Conservation (phyloP, 92 coral and sea anemone species). For the Scolanthus callimorphus region DNA sequence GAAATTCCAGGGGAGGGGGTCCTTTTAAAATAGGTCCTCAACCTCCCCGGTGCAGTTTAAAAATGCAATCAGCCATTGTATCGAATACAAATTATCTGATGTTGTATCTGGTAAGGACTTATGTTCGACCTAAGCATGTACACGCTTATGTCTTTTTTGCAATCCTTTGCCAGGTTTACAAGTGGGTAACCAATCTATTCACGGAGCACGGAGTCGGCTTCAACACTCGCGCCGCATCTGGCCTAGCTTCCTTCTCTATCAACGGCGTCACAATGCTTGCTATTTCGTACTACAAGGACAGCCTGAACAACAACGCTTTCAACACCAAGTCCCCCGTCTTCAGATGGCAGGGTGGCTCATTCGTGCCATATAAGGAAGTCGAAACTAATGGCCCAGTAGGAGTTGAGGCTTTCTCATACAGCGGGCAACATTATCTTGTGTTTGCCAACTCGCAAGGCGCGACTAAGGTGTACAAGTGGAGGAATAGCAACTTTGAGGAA, state of each 20-base stretch:
- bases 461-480: conserved; percentile 60
- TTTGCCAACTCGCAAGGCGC: conserved; percentile 70
- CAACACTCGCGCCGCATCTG: conserved; percentile 87
- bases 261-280: conserved; percentile 59
- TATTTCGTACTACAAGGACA: conserved; percentile 70
- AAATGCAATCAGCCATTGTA: no score
- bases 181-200: conserved; percentile 52
- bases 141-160: no score
- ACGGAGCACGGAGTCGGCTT: conserved; percentile 33
- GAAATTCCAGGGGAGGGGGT: no score
- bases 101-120: no score
- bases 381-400: conserved; percentile 81
- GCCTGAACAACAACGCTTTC: conserved; percentile 43
- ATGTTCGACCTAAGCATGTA: no score
- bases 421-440: conserved; percentile 68
- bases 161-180: conserved; percentile 60
- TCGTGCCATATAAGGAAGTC: conserved; percentile 55
- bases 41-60: no score
- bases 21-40: no score
- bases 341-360: conserved; percentile 59
- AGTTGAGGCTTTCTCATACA: conserved; percentile 71
- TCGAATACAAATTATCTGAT: no score
- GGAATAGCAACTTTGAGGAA: conserved; percentile 19
- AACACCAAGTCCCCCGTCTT: conserved; percentile 71
- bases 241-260: conserved; percentile 64